Conservation (phyloP, 2,113 vertebrate species). For the Chamaetylas fuelleborni region DNA sequence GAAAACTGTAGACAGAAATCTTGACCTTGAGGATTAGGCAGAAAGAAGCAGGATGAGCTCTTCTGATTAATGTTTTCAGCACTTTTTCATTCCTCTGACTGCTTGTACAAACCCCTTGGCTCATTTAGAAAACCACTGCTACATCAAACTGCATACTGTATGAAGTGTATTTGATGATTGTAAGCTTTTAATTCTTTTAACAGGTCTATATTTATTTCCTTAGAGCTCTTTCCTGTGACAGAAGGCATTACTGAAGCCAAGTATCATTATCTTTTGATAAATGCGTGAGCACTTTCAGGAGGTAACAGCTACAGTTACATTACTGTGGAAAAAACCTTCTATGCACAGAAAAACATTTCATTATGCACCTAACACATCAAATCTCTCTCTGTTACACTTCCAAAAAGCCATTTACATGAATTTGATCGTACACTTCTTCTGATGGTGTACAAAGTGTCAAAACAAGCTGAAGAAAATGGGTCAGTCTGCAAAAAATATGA, state of each 20-base stretch:
- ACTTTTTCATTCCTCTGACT: background rate
- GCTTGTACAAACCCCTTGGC: background rate
- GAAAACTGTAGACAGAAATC: background rate
- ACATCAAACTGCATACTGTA: background rate
- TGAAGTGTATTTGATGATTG: background rate
- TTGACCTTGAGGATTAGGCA: background rate
- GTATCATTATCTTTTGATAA: background rate
- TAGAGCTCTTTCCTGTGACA: background rate
- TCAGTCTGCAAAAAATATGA: background rate
- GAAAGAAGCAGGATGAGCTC: background rate
- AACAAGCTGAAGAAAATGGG: background rate
- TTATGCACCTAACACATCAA: background rate
- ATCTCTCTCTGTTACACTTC: background rate
- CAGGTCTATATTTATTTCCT: background rate
- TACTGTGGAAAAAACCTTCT: background rate
- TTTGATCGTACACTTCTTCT: background rate
- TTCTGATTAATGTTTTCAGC: background rate
- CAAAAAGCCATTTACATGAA: background rate
- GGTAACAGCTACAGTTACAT: background rate
- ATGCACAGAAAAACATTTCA: background rate
- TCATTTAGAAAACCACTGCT: background rate
- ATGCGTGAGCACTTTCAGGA: background rate
- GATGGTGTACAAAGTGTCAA: background rate
- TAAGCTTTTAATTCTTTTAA: background rate
- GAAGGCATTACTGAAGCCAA: background rate